Evolutionary conservation across 1,140 invertebrate species (phyloP), one percentile per base, ranked within the genome.

Genomic region (Drosophila jambulina): DNA sequence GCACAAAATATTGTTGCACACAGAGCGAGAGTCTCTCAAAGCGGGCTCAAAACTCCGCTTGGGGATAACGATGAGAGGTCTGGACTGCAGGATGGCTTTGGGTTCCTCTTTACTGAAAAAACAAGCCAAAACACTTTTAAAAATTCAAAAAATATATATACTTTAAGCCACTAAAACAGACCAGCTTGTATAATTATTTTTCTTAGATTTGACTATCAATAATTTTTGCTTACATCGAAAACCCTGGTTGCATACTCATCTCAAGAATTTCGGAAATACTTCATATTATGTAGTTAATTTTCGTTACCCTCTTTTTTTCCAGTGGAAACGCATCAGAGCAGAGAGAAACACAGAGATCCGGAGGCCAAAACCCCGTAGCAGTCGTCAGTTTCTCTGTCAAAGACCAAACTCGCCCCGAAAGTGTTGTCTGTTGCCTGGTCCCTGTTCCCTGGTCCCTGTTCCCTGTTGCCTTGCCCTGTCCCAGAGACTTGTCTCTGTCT

Each of bases 311-410:
- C 12, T 4, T 12, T 54, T 45, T 69, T 46, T 21, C 0, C 19
- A 42, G 62, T 70, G 67, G n/a, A 29, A 36, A 38, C 38, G 29
- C 67, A 54, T 70, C 38, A 17, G 25, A 70, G 15, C 67, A 42
- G 9, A 29, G 53, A 42, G 58, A 40, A 19, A 34, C 53, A 42
- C 43, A 29, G 46, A 43, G 46, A 53, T 43, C 34, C 60, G 13
- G 64, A 48, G 34, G 32, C 29, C 75, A 69, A 72, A 78, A 42
- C 75, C 57, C 34, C 38, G 10, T 51, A 53, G 48, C 61, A 51
- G 69, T 74, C 53, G 45, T 46, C 75, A 48, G 56, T 58, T 62
- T 42, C 77, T 69, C 75, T 78, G 75, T 78, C 74, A 78, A 78
- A 78, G 63, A 77, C 56, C 56, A 78, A 76, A 60, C 36, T 60